Conservation (phyloP, 2,113 vertebrate genomes). For the Antigone vipio region DNA sequence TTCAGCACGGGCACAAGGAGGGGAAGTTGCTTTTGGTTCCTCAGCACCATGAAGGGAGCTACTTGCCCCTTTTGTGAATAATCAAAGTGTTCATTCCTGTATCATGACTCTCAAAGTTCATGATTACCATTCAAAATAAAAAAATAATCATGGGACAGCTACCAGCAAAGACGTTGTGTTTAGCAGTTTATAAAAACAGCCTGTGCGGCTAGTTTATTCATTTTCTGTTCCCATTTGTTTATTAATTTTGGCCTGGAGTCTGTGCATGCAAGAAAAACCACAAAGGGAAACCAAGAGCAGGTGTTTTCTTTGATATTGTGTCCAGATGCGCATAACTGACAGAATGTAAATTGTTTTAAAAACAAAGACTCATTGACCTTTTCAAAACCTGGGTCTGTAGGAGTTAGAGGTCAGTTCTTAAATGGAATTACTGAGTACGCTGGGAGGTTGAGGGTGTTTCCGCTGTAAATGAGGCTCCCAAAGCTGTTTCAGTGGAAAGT, state of each 20-base stretch:
- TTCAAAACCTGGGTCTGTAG: not conserved
- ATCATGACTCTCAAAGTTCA: not conserved
- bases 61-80: not conserved
- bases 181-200: not conserved
- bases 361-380: not conserved
- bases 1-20: not conserved
- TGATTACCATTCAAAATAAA: not conserved
- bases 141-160: not conserved
- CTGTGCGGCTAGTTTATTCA: not conserved
- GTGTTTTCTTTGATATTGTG: not conserved
- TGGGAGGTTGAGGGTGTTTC: not conserved
- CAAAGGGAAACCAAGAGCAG: not conserved
- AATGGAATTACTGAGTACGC: not conserved
- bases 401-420: not conserved
- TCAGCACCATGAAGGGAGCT: not conserved
- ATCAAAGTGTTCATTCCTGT: not conserved
- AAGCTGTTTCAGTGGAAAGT: not conserved
- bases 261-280: not conserved
- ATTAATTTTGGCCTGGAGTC: not conserved
- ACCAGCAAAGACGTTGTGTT: not conserved
- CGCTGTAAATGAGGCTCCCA: not conserved
- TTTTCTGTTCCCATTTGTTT: not conserved
- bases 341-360: not conserved
- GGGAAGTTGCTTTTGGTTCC: not conserved
- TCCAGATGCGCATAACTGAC: not conserved